These are phyloP conservation scores for Coptodon bakossiorum DNA, from an alignment of 2,113 vertebrate genomes.

Conservation along the genomic window DNA sequence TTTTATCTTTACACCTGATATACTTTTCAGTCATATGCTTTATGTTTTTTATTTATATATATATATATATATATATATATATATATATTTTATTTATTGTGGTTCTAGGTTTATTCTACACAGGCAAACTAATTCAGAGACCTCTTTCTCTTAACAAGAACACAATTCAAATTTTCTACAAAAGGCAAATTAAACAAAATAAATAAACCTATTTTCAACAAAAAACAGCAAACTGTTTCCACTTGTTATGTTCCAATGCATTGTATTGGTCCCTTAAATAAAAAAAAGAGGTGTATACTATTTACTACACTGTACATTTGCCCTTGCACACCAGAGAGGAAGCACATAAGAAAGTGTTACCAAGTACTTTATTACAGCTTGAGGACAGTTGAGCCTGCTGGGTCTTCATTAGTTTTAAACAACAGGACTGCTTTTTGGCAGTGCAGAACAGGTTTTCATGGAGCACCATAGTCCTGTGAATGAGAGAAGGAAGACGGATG, in stretches of 20 bases:
- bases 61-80: not conserved
- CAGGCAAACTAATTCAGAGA: not conserved
- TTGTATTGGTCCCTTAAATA: not conserved
- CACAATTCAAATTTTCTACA: not conserved
- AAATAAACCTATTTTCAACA: not conserved
- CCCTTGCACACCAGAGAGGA: not conserved
- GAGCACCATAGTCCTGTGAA: slow-evolving; percentile 2
- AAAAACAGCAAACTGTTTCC: not conserved
- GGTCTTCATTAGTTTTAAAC: slow-evolving; percentile 52
- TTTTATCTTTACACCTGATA: not conserved
- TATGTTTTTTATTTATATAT: not conserved
- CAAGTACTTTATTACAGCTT: slow-evolving; percentile 30
- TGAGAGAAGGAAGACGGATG: slow-evolving; percentile 52
- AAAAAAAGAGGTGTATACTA: not conserved
- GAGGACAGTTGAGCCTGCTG: slow-evolving; percentile 36
- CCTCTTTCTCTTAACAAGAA: not conserved
- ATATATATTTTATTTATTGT: not conserved
- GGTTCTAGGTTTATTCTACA: not conserved
- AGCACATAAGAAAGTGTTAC: slow-evolving; percentile 8
- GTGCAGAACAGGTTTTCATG: slow-evolving; percentile 26
- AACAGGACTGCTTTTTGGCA: slow-evolving; percentile 31
- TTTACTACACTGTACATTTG: not conserved
- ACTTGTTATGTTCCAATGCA: not conserved
- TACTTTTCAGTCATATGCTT: not conserved
- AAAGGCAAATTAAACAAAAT: not conserved